Evolutionary conservation across 1,140 invertebrate genomes (phyloP).

Genomic region (Ridgeia piscesae): DNA sequence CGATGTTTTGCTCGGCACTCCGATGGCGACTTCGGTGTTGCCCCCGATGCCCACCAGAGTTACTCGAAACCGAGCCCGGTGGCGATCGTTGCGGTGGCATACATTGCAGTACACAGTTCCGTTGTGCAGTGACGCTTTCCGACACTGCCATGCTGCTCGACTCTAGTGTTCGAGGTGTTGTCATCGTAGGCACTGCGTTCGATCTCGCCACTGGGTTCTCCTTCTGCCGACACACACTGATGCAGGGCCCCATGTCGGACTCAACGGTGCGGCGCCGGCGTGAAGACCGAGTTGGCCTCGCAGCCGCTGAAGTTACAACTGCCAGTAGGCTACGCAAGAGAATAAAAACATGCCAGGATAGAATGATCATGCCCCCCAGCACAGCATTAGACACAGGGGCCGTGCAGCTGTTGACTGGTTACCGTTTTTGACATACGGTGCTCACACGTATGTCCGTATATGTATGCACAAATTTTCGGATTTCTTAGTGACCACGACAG

Average conservation of each 20-base stretch:
- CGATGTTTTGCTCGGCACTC: conserved; percentile 29
- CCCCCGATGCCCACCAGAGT: background rate
- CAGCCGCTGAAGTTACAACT: background rate
- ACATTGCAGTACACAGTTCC: background rate
- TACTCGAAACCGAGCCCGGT: background rate
- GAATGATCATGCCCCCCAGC: background rate
- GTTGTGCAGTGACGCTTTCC: background rate
- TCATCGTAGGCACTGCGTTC: background rate
- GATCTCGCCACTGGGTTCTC: background rate
- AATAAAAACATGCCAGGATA: background rate
- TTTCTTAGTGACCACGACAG: background rate
- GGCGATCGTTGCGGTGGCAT: background rate
- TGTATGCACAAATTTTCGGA: background rate
- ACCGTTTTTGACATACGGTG: background rate
- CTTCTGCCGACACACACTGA: background rate
- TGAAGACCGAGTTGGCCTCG: background rate
- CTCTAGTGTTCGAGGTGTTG: background rate
- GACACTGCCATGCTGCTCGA: background rate
- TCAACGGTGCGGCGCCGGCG: background rate
- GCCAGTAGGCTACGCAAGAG: background rate
- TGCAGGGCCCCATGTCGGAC: background rate
- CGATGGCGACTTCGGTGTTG: conserved; percentile 11
- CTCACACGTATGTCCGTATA: background rate
- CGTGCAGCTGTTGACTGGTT: background rate
- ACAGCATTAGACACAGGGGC: background rate